Percentiles rank a stretch among this genome's conserved stretches.
Evolutionary conservation across 2,888 invertebrate species (phyloP).

Genomic region (Galerucella pusilla): DNA sequence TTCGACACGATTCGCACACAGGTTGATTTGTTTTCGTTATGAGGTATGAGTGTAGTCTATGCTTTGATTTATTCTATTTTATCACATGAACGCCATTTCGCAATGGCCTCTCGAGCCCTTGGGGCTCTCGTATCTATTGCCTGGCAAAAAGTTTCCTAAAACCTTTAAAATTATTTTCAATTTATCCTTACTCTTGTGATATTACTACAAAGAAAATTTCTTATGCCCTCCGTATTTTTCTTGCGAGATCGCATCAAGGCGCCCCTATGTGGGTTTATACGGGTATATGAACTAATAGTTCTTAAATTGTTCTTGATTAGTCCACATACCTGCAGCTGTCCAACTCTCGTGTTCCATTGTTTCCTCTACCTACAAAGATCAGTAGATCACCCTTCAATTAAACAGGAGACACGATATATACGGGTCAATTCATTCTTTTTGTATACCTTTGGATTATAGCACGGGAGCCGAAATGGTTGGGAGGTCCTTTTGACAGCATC

Average conservation of each 20-base stretch:
- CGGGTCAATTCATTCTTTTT: constrained; percentile 52
- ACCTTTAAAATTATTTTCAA: too few species aligned
- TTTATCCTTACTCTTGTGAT: too few species aligned
- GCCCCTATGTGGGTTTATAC: constrained; percentile 58
- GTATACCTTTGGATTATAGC: constrained; percentile 37
- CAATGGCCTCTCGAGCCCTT: too few species aligned
- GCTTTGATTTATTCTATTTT: too few species aligned
- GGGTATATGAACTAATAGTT: constrained; percentile 63
- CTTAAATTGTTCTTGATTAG: constrained; percentile 65
- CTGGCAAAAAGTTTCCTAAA: too few species aligned
- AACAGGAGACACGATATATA: constrained; percentile 49
- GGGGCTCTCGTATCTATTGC: too few species aligned
- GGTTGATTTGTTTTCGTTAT: too few species aligned
- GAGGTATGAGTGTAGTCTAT: too few species aligned
- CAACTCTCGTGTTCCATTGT: constrained; percentile 47
- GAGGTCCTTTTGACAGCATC: constrained; percentile 32
- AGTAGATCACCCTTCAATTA: constrained; percentile 56
- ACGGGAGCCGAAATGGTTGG: constrained; percentile 16
- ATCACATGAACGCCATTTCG: too few species aligned
- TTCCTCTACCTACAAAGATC: constrained; percentile 54
- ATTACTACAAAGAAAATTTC: background rate
- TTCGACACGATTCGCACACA: too few species aligned
- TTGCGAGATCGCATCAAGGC: constrained; percentile 56
- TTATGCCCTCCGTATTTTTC: constrained; percentile 30
- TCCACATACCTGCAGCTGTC: constrained; percentile 65